Evolutionary conservation across 2,113 vertebrate species (phyloP).

Genomic region (Ellobius talpinus): DNA sequence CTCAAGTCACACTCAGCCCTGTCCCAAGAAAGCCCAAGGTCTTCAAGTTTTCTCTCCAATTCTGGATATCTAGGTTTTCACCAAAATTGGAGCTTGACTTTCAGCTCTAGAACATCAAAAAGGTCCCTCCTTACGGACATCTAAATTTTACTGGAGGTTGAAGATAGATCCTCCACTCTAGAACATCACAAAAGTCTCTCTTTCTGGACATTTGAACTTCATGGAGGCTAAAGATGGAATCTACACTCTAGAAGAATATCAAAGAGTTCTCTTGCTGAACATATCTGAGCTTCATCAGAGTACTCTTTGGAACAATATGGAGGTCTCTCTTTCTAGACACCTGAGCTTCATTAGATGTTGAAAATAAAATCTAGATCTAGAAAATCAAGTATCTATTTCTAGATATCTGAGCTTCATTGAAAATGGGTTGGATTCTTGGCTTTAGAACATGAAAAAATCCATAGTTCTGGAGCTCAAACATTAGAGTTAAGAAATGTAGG

Average conservation of each 20-base stretch:
- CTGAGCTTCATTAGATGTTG: not conserved
- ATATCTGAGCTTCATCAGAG: not conserved
- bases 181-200: not conserved
- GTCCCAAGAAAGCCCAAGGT: not conserved
- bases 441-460: not conserved
- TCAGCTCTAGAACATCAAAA: not conserved
- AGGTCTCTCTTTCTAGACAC: not conserved
- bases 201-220: not conserved
- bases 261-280: not conserved
- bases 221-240: rapidly evolving
- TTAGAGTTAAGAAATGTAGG: rapidly evolving
- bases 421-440: not conserved
- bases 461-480: not conserved
- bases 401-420: not conserved
- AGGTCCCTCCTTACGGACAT: not conserved
- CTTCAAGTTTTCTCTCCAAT: not conserved
- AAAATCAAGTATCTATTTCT: not conserved
- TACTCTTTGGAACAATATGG: not conserved
- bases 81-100: not conserved
- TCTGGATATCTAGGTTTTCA: not conserved
- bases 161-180: rapidly evolving
- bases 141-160: not conserved
- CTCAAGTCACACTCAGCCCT: not conserved
- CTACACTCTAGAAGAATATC: not conserved
- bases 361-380: too few relatives aligned